These are phyloP conservation scores for Mesorhabditis belari DNA, from an alignment of 2,888 invertebrate genomes.

Conservation along the genomic window DNA sequence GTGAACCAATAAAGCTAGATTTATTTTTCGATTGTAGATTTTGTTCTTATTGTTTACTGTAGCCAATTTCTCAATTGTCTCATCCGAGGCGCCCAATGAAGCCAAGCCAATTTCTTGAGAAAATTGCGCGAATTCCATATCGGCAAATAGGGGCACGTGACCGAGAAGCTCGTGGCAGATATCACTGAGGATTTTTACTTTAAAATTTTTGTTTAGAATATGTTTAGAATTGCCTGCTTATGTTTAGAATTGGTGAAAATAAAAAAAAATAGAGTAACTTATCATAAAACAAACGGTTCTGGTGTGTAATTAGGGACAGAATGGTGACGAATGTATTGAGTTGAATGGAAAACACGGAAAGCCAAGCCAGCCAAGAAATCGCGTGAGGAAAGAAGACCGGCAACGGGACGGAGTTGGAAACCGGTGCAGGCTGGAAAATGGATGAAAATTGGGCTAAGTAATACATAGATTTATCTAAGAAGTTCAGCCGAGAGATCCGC, in stretches of 20 bases:
- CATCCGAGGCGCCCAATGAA: conserved; percentile 91
- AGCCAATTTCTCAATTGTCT: conserved; percentile 94
- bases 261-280: too few relatives aligned
- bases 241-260: background rate
- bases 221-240: background rate
- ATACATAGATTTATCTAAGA: background rate
- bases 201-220: background rate
- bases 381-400: conserved; percentile 88
- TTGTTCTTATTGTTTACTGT: conserved; percentile 67
- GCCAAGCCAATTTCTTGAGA: conserved; percentile 96
- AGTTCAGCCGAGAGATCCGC: background rate
- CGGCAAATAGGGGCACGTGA: conserved; percentile 93
- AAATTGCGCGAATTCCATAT: conserved; percentile 94
- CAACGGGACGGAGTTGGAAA: conserved; percentile 90
- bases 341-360: conserved; percentile 98
- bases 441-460: background rate
- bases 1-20: conserved; percentile 71
- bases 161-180: conserved; percentile 84
- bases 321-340: conserved; percentile 94
- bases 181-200: conserved; percentile 56
- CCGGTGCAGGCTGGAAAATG: conserved; percentile 78
- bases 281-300: conserved; percentile 89
- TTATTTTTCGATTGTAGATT: background rate
- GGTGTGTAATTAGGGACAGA: conserved; percentile 98
- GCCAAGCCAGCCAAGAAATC: conserved; percentile 84